Evolutionary conservation across 2,113 vertebrate species (phyloP), one percentile per base, ranked within the genome.

Genomic region (Scortum barcoo): DNA sequence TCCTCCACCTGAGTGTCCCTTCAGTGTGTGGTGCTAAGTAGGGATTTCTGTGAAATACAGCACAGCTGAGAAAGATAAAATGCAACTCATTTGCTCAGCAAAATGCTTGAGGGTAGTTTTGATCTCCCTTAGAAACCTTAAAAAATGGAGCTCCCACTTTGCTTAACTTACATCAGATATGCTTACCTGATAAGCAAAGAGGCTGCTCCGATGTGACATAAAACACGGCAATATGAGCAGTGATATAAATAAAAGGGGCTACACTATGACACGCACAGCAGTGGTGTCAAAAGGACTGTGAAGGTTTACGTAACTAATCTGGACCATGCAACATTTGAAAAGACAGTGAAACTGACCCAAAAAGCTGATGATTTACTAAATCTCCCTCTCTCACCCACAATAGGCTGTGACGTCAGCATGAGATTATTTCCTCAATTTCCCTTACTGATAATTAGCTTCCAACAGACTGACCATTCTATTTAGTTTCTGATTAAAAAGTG

Each of bases 401-500:
- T 85, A 40, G 76, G 19, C 13, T 12, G 26, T 74, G 78, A 91
- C 72, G 54, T 84, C 76, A 76, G 63, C n/a, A 0, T 22, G 51
- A 89, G 81, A 89, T 91, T 89, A 91, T 76, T 66, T 68, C 61
- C 80, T 72, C 70, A 84, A 72, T 89, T 87, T 79, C 63, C 48
- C 46, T 80, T 28, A 65, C 81, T 63, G 86, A 89, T 93, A 87
- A 92, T 91, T 88, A 81, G 73, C 72, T 82, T 90, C 80, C 63
- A 78, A 65, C 69, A 81, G 78, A 83, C 51, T 76, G 80, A 78
- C 75, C 75, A 74, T 76, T 86, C 81, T 76, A 75, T 88, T 88
- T 76, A 60, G 69, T 88, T 74, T 74, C 78, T 85, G 77, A 88
- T 90, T 89, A 84, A 75, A 76, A 79, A 66, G n/a, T 38, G 26